phyloP scores from a whole-genome alignment of 2,113 vertebrate species.

The Circaetus cinerascens region DNA sequence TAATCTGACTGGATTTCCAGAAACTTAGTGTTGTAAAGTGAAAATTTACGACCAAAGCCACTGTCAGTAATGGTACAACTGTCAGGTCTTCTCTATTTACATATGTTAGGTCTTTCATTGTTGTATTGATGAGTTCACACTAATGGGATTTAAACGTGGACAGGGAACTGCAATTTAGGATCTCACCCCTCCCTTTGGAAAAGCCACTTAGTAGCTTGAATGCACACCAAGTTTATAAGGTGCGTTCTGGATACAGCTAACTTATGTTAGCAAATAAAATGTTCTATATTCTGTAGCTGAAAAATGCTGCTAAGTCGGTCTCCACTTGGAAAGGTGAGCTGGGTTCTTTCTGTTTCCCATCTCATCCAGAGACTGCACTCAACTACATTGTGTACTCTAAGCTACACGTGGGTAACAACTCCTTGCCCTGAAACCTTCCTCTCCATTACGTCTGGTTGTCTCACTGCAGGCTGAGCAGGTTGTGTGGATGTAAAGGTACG shows the following conservation, averaged over 20 bases:
- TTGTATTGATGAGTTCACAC: neutral
- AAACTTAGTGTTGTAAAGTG: neutral
- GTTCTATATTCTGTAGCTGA: neutral
- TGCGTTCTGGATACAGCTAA: neutral
- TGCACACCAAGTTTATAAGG: neutral
- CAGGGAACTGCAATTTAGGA: neutral
- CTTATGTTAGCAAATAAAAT: neutral
- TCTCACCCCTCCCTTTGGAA: neutral
- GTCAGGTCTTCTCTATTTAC: neutral
- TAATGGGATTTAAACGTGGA: neutral
- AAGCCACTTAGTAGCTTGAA: neutral
- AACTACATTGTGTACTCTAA: neutral
- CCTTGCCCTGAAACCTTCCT: neutral
- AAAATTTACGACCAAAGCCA: neutral
- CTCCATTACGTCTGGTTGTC: neutral
- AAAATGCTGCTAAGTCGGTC: neutral
- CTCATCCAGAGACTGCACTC: neutral
- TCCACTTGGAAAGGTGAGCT: neutral
- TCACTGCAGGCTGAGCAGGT: neutral
- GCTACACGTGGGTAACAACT: neutral
- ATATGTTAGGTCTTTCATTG: neutral
- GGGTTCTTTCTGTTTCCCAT: neutral
- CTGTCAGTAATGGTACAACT: neutral
- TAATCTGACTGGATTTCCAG: neutral
- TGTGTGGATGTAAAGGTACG: neutral